phyloP scores from a whole-genome alignment of 2,797 vertebrate species.

The Phataginus tetradactyla region DNA sequence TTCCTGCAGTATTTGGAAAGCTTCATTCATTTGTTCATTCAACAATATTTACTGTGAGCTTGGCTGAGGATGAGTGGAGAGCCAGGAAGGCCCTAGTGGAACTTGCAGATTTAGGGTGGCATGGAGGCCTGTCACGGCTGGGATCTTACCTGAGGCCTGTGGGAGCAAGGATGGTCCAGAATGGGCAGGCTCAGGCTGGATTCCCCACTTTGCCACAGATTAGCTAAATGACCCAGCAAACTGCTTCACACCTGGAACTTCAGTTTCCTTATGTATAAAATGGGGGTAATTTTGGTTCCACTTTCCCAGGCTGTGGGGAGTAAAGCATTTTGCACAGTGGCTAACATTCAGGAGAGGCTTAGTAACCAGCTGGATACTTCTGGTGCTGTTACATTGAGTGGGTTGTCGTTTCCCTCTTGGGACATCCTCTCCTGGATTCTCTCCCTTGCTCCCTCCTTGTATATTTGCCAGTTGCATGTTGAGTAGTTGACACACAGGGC shows the following conservation, averaged over 20 bases:
- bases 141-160: accelerated
- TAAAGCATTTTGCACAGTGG: background rate
- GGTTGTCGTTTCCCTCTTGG: background rate
- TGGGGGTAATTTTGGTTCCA: background rate
- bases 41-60: background rate
- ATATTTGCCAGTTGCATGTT: background rate
- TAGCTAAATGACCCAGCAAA: background rate
- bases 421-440: background rate
- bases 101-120: background rate
- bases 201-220: background rate
- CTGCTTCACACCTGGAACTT: background rate
- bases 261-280: background rate
- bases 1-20: background rate
- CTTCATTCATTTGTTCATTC: background rate
- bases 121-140: background rate
- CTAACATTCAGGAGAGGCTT: accelerated
- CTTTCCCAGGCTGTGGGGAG: background rate
- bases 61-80: background rate
- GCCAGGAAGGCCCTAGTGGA: background rate
- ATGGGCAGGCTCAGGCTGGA: background rate
- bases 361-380: no score
- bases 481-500: background rate
- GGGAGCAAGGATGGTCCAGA: background rate
- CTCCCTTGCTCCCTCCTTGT: no score
- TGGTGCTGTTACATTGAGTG: accelerated